Base-by-base conservation (phyloP, 1,140 invertebrate species). In the Drosophila auraria region DNA sequence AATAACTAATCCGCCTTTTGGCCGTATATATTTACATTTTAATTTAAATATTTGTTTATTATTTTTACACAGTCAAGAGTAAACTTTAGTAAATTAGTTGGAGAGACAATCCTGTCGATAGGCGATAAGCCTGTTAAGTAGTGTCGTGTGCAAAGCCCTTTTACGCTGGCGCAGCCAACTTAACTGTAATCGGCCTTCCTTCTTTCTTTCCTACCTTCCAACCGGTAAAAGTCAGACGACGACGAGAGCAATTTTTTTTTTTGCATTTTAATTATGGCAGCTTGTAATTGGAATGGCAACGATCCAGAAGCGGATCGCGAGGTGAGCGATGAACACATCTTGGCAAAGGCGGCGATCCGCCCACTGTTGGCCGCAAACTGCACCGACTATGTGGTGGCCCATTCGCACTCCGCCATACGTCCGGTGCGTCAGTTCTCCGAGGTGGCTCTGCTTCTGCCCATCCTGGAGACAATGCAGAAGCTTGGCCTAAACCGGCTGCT, bases 311-410 rank as follows among this genome's bases (percentile, higher is more conserved):
- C 4, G 2, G n/a, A 40, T 25, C 5, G 2, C n/a, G 12, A 27
- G 12, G 12, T 11, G 3, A 12, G 2, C 9, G 25, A 23, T 14
- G 1, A 25, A 5, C 7, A 42, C 4, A 3, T 15, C 8, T n/a
- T 11, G 0, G 11, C 0, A 3, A 17, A 11, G 9, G 4, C 12
- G 5, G 14, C 0, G 0, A 5, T 23, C 5, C 61, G 40, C 1
- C 82, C 82, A 5, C 64, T 86, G 9, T 8, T 51, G 5, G 49
- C 36, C 0, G 6, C 57, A 9, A 86, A 82, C 17, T 78, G 78
- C 42, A 78, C 69, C 0, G 65, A 86, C 2, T 86, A 58, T 54
- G 83, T 47, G 3, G 36, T 86, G 40, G 83, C 61, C 9, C 74
- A 82, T 20, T 58, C 79, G 0, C 60, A 44, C 3, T 6, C 6